Evolutionary conservation across 2,797 vertebrate species (phyloP).

Genomic region (Phataginus tricuspis): DNA sequence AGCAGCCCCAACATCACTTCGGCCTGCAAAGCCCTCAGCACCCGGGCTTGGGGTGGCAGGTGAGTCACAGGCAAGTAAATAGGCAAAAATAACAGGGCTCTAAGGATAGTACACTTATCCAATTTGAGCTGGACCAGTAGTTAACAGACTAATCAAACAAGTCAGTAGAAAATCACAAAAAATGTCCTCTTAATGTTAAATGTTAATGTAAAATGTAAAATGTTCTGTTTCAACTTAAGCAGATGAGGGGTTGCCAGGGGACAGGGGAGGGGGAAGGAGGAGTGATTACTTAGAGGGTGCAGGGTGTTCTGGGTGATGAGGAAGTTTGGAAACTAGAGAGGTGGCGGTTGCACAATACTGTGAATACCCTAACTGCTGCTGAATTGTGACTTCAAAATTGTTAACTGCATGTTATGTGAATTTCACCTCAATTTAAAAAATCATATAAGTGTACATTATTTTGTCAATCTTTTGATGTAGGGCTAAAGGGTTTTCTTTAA

Average conservation of each 20-base stretch:
- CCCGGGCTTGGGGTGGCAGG: not conserved
- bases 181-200: not conserved
- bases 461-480: not conserved
- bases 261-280: not conserved
- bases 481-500: not conserved
- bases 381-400: not conserved
- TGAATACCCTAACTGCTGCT: not conserved
- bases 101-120: not conserved
- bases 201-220: not conserved
- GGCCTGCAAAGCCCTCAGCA: not conserved
- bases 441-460: not conserved
- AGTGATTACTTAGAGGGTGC: not conserved
- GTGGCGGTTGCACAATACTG: not conserved
- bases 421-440: not conserved
- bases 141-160: not conserved
- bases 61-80: not conserved
- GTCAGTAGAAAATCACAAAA: not conserved
- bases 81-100: not conserved
- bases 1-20: not conserved
- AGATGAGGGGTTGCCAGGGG: not conserved
- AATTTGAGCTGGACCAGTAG: not conserved
- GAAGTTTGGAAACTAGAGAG: not conserved
- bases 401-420: not conserved
- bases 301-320: not conserved
- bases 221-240: slow-evolving; percentile 2